Conservation (phyloP, 2,888 invertebrate species). For the Chromoteleia sp. region DNA sequence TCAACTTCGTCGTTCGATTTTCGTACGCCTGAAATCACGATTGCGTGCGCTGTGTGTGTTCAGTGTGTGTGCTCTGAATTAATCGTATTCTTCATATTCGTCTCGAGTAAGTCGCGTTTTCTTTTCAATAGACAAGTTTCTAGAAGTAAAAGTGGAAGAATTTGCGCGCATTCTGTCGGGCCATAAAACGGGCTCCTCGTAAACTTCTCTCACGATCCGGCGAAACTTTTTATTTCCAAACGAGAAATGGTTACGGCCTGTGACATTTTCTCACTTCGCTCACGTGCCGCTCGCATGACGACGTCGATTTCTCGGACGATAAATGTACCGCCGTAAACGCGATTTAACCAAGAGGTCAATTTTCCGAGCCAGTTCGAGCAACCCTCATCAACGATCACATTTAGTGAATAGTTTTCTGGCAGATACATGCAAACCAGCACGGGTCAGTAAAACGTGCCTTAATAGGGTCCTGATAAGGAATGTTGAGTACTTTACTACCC, state of each 20-base stretch:
- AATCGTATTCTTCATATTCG: slow-evolving; percentile 21
- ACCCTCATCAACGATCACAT: too few species aligned
- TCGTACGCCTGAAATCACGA: background rate
- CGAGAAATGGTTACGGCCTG: slow-evolving; percentile 5
- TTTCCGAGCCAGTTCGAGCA: too few species aligned
- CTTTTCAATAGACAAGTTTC: slow-evolving; percentile 36
- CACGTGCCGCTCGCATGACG: background rate
- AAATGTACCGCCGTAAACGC: too few species aligned
- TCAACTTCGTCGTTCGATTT: background rate
- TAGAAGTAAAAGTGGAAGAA: slow-evolving; percentile 40
- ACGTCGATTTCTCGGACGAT: background rate
- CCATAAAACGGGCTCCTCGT: slow-evolving; percentile 8
- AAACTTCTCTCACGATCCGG: slow-evolving; percentile 17
- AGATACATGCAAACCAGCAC: too few species aligned
- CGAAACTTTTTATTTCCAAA: slow-evolving; percentile 27
- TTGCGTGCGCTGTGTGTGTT: slow-evolving; percentile 4
- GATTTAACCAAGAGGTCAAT: too few species aligned
- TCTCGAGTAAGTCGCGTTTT: slow-evolving; percentile 1
- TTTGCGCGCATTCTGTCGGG: slow-evolving; percentile 26
- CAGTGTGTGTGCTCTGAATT: background rate
- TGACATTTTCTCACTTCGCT: slow-evolving; percentile 9
- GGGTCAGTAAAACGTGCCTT: too few species aligned
- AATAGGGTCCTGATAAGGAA: too few species aligned
- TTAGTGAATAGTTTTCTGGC: too few species aligned
- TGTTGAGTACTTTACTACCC: too few species aligned